Conservation (phyloP, 92 coral and sea anemone genomes). For the Muricea muricata region DNA sequence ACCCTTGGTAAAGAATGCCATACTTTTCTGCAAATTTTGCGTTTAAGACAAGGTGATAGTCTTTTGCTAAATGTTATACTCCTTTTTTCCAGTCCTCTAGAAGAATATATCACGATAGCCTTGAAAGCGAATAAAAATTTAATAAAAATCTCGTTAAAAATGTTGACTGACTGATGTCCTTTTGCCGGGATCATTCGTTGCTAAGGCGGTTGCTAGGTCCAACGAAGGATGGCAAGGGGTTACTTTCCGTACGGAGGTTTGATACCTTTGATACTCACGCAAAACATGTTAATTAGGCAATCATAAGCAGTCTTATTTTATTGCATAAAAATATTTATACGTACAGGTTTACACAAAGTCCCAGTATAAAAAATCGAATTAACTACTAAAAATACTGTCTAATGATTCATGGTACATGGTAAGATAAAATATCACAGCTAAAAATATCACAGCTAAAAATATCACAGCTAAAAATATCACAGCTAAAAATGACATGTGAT, state of each 20-base stretch:
- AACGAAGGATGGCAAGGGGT: background rate
- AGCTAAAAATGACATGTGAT: too few species aligned
- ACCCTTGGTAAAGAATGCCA: background rate
- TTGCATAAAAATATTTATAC: background rate
- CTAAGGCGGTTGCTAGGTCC: conserved; percentile 7
- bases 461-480: too few species aligned
- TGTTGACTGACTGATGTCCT: background rate
- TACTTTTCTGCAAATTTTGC: background rate
- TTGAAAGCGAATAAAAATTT: background rate
- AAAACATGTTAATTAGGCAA: too few species aligned
- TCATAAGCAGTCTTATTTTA: background rate
- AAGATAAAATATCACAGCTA: too few species aligned
- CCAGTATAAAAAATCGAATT: too few species aligned
- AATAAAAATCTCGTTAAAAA: background rate
- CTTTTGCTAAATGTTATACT: background rate
- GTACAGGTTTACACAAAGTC: too few species aligned
- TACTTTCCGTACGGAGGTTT: conserved; percentile 6
- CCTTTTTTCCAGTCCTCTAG: background rate
- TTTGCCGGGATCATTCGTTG: conserved; percentile 32
- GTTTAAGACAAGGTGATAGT: background rate
- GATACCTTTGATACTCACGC: too few species aligned
- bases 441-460: too few species aligned
- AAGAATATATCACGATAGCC: background rate
- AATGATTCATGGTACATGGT: too few species aligned
- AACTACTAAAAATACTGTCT: too few species aligned